phyloP scores from a whole-genome alignment of 2,888 invertebrate species.

The Orthonevra nobilis region DNA sequence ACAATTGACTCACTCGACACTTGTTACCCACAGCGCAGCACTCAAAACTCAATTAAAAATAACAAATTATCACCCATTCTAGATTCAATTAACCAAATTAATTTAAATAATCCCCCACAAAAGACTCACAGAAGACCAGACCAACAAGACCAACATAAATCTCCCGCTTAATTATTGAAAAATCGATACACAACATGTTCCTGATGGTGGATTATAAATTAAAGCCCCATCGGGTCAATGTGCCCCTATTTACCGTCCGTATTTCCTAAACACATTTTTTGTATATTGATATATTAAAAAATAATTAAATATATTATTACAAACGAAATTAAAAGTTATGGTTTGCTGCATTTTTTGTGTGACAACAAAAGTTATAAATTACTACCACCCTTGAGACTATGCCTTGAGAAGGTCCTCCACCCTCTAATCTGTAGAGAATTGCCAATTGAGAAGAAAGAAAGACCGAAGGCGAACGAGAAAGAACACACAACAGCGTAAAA shows the following conservation, averaged over 20 bases:
- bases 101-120: conserved; percentile 46
- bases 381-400: too few relatives aligned
- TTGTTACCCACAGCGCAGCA: conserved; percentile 1
- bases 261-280: background rate
- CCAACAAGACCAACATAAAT: conserved; percentile 37
- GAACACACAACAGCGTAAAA: conserved; percentile 20
- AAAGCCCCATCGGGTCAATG: conserved; percentile 18
- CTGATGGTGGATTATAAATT: conserved; percentile 58
- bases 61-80: conserved; percentile 47
- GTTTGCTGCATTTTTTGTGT: background rate
- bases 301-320: conserved; percentile 4
- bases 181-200: conserved; percentile 52
- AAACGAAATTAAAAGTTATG: conserved; percentile 24
- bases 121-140: background rate
- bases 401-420: background rate
- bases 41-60: conserved; percentile 45
- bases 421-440: background rate
- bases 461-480: background rate
- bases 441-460: background rate
- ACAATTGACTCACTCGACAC: too few relatives aligned
- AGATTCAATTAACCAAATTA: conserved; percentile 58
- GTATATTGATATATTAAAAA: conserved; percentile 2
- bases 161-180: conserved; percentile 45
- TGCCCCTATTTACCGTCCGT: too few relatives aligned
- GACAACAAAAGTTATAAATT: conserved; percentile 54